Evolutionary conservation across 2,113 vertebrate genomes (phyloP), one percentile per base, ranked within the genome.

Genomic region (Thunnus thynnus): DNA sequence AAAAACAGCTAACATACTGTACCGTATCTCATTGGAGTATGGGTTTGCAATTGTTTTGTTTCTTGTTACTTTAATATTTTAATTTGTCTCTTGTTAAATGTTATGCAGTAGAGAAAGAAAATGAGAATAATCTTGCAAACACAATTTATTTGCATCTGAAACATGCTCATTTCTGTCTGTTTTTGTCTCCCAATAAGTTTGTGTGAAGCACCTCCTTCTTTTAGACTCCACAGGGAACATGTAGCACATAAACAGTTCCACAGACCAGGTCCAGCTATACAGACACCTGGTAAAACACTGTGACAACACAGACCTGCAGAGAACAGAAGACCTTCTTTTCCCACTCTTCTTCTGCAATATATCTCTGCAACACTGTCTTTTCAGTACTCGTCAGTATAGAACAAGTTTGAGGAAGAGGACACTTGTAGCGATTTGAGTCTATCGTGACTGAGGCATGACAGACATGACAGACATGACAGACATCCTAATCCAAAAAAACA

Each of bases 1-100:
- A 81, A 83, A 86, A 81, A 83, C 67, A 18, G 48, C 32, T 32
- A 58, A 85, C 74, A 32, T 64, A 67, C 64, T 87, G 64, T 72
- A 63, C 76, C 65, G 50, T 78, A 69, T 82, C 55, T 88, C 58
- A 56, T 51, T 50, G 20, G 52, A 65, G 13, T 41, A 68, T 65
- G n/a, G 20, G 17, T 66, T 51, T 66, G 67, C 20, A 9, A 81
- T 75, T 82, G 52, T 68, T 74, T 76, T 52, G 5, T 61, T 78
- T 72, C 13, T 9, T 41, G 78, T 69, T 63, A 54, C 22, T 73
- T 80, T 9, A 27, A 51, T 17, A 25, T 71, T 78, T 76, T 20
- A 46, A 50, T 58, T 74, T 60, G 56, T 56, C 27, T 75, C 65
- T 62, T 56, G 20, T 82, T 36, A 47, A n/a, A 64, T 22, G 18